Evolutionary conservation across 2,797 vertebrate genomes (phyloP), one percentile per base, ranked within the genome.

Genomic region (Labroides dimidiatus): DNA sequence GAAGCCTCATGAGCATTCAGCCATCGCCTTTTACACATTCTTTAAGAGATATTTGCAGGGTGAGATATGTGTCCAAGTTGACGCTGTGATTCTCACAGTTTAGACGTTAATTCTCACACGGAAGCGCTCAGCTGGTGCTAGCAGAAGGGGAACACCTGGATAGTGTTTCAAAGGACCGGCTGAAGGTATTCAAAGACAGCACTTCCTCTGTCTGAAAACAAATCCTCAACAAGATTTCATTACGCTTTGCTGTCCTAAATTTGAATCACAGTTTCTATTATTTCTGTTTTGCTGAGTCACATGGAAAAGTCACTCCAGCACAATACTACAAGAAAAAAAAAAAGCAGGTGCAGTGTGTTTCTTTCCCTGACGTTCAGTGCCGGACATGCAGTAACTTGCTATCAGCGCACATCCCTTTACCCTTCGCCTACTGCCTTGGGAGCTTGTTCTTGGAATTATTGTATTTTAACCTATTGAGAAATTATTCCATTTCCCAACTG

Each of bases 51-150:
- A 15, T 49, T 41, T 50, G 9, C 8, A 3, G 10, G 42, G 42
- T 37, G 41, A 23, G 53, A 56, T 23, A 4, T 52, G 33, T 50
- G 19, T 64, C 6, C 12, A 50, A 54, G 1, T 1, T 48, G 10
- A n/a, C 30, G 24, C 24, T 75, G 51, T 68, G 70, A 74, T 80
- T 83, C 65, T 77, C 33, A 23, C 17, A 51, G 19, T 66, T 76
- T 39, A 62, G 55, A 61, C 43, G 30, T 30, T 33, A 59, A 36
- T 57, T 36, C 67, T 83, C 42, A 64, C 60, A 63, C 52, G 20
- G 20, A 4, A 6, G 12, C 0, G 5, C 2, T 17, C 6, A n/a
- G 12, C 7, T 17, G 0, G 39, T 11, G 5, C 20, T 0, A 33
- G 20, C 50, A 59, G 39, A 60, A 52, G 23, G 8, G 42, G 59